Evolutionary conservation across 1,140 invertebrate genomes (phyloP), one percentile per base, ranked within the genome.

Genomic region (Heliconius hermathena): DNA sequence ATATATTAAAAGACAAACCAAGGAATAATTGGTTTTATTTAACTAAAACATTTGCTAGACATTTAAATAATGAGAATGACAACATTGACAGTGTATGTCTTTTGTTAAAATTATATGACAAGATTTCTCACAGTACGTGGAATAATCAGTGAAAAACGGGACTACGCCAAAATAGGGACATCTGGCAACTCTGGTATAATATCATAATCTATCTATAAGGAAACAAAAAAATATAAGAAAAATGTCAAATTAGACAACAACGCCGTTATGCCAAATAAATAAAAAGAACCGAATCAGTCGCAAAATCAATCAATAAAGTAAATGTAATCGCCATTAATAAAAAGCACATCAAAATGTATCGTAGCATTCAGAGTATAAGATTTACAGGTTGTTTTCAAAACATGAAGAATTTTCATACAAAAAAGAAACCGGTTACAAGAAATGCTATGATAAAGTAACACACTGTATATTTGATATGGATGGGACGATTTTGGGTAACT

Each of bases 381-480:
- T 76, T 33, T 76, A 76, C 49, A 29, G 60, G 18, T 0, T 46
- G 4, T 33, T 73, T 38, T 46, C 49, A 38, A 78, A 36, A 33
- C 2, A 57, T 11, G 52, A 80, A 49, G 54, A 46, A 60, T 76
- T 66, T 77, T 74, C 79, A 18, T 73, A 33, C 76, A 80, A 36
- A 38, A 36, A 76, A 18, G 74, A 54, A 20, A 46, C 9, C 11
- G 11, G 13, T n/a, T 66, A 54, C n/a, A 74, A 57, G 26, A 80
- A 77, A 52, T 72, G 54, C 5, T 80, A 54, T 70, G 18, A 33
- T 8, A 80, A 77, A 77, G 89, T 91, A 1, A 90, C 90, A 2
- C 90, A 92, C 73, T 91, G 90, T 49, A 41, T 91, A 6, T 91
- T 91, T 73, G 91, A 92, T 79, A 76, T 91, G 81, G 91, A 92